phyloP scores from a whole-genome alignment of 2,888 invertebrate species.

The Sycophila texana region DNA sequence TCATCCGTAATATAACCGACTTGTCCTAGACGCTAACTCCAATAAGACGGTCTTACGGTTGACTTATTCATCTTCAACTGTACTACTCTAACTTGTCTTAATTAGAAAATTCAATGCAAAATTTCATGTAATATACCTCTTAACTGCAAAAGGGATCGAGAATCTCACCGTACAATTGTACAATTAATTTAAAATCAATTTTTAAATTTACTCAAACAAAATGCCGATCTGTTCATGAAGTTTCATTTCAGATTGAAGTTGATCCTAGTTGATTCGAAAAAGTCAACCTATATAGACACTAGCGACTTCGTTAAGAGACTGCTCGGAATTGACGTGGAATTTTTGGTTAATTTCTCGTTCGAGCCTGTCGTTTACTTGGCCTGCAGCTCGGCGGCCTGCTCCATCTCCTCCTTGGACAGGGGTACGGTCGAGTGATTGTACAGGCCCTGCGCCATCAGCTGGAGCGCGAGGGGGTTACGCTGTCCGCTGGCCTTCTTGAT shows the following conservation, averaged over 20 bases:
- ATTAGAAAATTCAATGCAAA: neutral
- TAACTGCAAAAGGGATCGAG: too few relatives aligned
- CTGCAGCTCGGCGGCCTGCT: slow-evolving; percentile 76
- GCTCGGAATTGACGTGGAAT: slow-evolving; percentile 1
- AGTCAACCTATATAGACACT: neutral
- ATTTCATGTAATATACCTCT: too few relatives aligned
- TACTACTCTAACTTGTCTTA: neutral
- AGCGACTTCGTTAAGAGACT: too few relatives aligned
- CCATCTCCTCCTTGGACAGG: slow-evolving; percentile 85
- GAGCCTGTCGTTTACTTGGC: slow-evolving; percentile 61
- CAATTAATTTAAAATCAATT: neutral
- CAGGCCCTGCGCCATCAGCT: slow-evolving; percentile 88
- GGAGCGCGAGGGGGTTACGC: slow-evolving; percentile 83
- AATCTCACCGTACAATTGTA: too few relatives aligned
- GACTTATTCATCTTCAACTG: neutral
- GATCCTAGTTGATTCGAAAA: neutral
- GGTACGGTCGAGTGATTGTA: slow-evolving; percentile 89
- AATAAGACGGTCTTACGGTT: neutral
- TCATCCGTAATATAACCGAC: too few relatives aligned
- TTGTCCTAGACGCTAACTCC: neutral
- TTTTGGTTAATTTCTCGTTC: neutral
- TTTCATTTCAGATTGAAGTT: too few relatives aligned
- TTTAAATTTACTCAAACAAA: neutral
- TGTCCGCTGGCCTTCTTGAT: slow-evolving; percentile 86
- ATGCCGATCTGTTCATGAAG: too few relatives aligned